Base-by-base conservation (phyloP, 2,888 invertebrate species). In the Dorcus parallelipipedus region DNA sequence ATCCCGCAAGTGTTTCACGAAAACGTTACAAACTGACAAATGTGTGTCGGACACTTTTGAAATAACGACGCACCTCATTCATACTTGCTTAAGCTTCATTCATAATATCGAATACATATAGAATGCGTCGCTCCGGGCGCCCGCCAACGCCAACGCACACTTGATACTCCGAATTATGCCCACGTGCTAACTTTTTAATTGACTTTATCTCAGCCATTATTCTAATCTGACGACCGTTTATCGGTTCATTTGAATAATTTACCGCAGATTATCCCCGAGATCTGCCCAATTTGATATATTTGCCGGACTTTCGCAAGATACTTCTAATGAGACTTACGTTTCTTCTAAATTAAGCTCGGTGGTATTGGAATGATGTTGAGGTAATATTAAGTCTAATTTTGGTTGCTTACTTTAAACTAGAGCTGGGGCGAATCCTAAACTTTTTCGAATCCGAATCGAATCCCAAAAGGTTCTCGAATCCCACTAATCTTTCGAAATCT, bases 101-200 rank as follows among this genome's bases (percentile, higher is more conserved):
- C 45, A 45, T 45, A 45, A 45, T 20, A 45, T 45, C 45, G 45
- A 56, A 56, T 56, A 20, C 20, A 3, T 20, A 45, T 51, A 39
- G 56, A 56, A 51, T 51, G 50, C 50, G 56, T 56, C 50, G 56
- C 56, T 56, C 9, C 39, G 47, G 56, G 56, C 56, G 50, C 56
- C 51, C 38, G 45, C 56, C 20, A 45, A 56, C 51, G 47, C 56
- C 51, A 51, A 56, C 56, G 51, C 56, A 20, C 56, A 43, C 56
- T 50, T 50, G 51, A 56, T 45, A 38, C 47, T 53, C 57, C 57
- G 59, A 59, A 60, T 56, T 62, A 60, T 64, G 51, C 66, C 66
- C 66, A 66, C 66, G 63, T 66, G 63, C 61, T 64, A 64, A 63
- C 50, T 62, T 66, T 60, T 66, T 66, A 66, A 66, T 66, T 66